Evolutionary conservation across 2,797 vertebrate genomes (phyloP), one percentile per base, ranked within the genome.

Genomic region (Notoglanidium macrostoma): DNA sequence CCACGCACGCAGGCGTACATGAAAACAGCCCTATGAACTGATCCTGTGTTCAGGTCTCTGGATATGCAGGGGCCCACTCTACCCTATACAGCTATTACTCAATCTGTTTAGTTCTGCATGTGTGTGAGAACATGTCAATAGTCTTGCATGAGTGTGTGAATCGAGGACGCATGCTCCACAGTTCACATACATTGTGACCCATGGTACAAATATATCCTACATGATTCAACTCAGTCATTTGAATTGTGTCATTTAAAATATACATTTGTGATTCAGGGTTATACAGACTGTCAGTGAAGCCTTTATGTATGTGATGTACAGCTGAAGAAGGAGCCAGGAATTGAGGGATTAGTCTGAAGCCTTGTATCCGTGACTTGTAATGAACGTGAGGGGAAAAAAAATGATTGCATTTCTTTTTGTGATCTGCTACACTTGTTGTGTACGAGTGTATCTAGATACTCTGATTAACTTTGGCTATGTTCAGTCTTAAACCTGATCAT

Each of bases 21-120:
- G 29, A 29, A 85, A 19, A 79, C 70, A 54, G 12, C 6, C 19
- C 23, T 88, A 59, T 83, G 32, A 89, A 72, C 61, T 44, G 68
- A 54, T 68, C 29, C 57, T 35, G 14, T 55, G 46, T 5, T 67
- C 49, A 57, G 81, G 73, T 67, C n/a, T 73, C 46, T 44, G 70
- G 55, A 51, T 3, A 76, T 67, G 7, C 51, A 57, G 40, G 11
- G 9, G 29, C 26, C 21, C 40, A 40, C 61, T 32, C 46, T 67
- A 65, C 44, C 40, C 7, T 49, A 4, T 63, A 61, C 40, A 81
- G 21, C 57, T 65, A 19, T 46, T n/a, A 46, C 61, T 82, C 2
- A 11, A 29, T 32, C 26, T 65, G 44, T 29, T 65, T 65, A 65
- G 26, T 46, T 49, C 26, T 49, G 80, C 61, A 6, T 51, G 61